phyloP scores from a whole-genome alignment of 2,888 invertebrate species.

The Platycheirus rosarum region DNA sequence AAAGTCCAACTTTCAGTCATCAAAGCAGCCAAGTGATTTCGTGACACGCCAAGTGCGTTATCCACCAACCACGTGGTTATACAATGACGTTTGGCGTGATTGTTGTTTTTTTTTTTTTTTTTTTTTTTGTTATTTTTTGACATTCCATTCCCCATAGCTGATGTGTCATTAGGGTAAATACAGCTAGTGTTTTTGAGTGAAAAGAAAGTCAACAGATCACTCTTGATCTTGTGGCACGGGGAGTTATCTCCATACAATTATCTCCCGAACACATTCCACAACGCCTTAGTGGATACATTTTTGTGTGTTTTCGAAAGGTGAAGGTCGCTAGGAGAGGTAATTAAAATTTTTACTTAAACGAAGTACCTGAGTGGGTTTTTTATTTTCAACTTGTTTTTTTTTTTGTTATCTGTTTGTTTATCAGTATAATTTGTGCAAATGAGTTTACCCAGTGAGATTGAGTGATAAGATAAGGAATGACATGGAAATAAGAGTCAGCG shows the following conservation, averaged over 20 bases:
- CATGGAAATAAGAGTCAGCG: not conserved
- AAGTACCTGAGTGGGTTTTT: not conserved
- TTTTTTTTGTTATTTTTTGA: constrained; percentile 31
- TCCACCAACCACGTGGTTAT: constrained; percentile 8
- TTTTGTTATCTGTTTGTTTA: constrained; percentile 40
- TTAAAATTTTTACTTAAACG: constrained; percentile 10
- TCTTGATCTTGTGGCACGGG: not conserved
- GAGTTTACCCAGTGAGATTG: constrained; percentile 54
- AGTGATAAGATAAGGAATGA: constrained; percentile 58
- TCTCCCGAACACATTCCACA: not conserved
- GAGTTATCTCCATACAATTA: not conserved
- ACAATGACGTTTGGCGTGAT: constrained; percentile 13
- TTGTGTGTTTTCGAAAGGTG: constrained; percentile 39
- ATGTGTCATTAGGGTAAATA: constrained; percentile 13
- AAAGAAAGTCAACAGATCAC: constrained; percentile 46
- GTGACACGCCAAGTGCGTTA: constrained; percentile 52
- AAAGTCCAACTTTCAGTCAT: constrained; percentile 5
- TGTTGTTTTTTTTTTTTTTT: constrained; percentile 8
- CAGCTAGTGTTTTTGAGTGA: constrained; percentile 31
- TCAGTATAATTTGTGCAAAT: constrained; percentile 65
- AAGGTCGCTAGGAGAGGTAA: constrained; percentile 51
- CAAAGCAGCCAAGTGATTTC: constrained; percentile 33
- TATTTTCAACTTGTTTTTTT: constrained; percentile 16
- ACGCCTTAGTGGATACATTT: not conserved
- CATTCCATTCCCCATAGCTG: constrained; percentile 49